Percentiles rank a stretch among this genome's conserved stretches.
Evolutionary conservation across 2,797 vertebrate genomes (phyloP).

Genomic region (Echiichthys vipera): DNA sequence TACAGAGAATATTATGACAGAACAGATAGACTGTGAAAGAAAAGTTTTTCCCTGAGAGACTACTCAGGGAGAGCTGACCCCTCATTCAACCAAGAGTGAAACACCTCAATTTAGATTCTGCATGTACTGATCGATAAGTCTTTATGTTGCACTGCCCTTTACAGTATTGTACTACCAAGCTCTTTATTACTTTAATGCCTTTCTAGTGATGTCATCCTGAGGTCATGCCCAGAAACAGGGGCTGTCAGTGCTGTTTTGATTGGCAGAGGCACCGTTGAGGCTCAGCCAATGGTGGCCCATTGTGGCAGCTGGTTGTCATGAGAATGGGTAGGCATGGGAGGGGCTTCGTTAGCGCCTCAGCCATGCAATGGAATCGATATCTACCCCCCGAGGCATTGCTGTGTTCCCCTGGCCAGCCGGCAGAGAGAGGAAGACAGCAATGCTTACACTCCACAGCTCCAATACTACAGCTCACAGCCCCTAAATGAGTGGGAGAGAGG

Average conservation of each 20-base stretch:
- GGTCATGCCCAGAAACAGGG: slow-evolving; percentile 73
- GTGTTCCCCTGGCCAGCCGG: slow-evolving; percentile 62
- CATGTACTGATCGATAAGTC: slow-evolving; percentile 70
- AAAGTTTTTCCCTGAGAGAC: slow-evolving; percentile 61
- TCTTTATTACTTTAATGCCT: slow-evolving; percentile 82
- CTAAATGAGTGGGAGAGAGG: slow-evolving; percentile 69
- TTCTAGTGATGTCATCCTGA: slow-evolving; percentile 82
- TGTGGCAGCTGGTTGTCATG: slow-evolving; percentile 79
- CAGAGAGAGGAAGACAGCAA: slow-evolving; percentile 60
- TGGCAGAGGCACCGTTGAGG: slow-evolving; percentile 69
- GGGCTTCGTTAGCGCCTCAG: slow-evolving; percentile 74
- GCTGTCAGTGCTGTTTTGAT: slow-evolving; percentile 75
- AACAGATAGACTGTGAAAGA: slow-evolving; percentile 47
- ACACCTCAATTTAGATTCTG: slow-evolving; percentile 73
- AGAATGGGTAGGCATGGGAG: slow-evolving; percentile 70
- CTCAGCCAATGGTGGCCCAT: slow-evolving; percentile 69
- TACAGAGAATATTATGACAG: slow-evolving; percentile 60
- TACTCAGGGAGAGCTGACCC: slow-evolving; percentile 63
- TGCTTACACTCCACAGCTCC: slow-evolving; percentile 67
- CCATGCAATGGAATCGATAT: slow-evolving; percentile 77
- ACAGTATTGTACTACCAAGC: slow-evolving; percentile 77
- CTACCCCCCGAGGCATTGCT: slow-evolving; percentile 64
- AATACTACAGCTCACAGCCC: slow-evolving; percentile 70
- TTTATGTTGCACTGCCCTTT: slow-evolving; percentile 80
- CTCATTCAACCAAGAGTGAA: slow-evolving; percentile 71